Percentiles rank a stretch among this genome's conserved stretches.
Evolutionary conservation across 2,113 vertebrate genomes (phyloP).

Genomic region (Plectropomus leopardus): DNA sequence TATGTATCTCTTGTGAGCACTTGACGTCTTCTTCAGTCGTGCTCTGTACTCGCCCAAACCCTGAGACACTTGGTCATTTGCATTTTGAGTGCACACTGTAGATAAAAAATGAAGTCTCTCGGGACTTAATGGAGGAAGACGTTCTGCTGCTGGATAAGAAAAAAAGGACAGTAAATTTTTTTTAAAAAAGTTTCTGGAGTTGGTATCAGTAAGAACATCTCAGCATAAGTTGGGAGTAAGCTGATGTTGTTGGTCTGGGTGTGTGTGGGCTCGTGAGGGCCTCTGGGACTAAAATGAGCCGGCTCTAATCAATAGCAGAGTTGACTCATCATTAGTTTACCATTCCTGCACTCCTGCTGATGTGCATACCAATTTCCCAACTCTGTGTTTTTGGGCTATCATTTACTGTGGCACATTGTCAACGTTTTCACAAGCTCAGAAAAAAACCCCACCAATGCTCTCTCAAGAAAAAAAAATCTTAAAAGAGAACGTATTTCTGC

Average conservation of each 20-base stretch:
- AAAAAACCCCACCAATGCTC: slow-evolving; percentile 28
- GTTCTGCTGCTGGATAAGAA: slow-evolving; percentile 44
- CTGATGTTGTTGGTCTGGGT: slow-evolving; percentile 9
- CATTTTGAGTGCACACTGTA: slow-evolving; percentile 65
- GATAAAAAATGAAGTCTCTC: slow-evolving; percentile 60
- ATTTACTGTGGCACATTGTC: slow-evolving; percentile 40
- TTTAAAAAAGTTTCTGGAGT: slow-evolving; percentile 35
- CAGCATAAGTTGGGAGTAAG: slow-evolving; percentile 5
- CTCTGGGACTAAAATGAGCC: slow-evolving; percentile 41
- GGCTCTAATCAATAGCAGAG: slow-evolving; percentile 54
- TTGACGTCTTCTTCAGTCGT: neutral
- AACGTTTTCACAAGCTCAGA: slow-evolving; percentile 29
- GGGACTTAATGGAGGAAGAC: slow-evolving; percentile 55
- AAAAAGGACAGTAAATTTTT: slow-evolving; percentile 2
- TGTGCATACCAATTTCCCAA: slow-evolving; percentile 39
- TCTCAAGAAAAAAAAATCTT: slow-evolving; percentile 39
- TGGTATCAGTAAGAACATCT: slow-evolving; percentile 30
- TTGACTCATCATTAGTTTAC: slow-evolving; percentile 53
- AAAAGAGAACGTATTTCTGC: slow-evolving; percentile 31
- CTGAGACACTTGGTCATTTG: slow-evolving; percentile 56
- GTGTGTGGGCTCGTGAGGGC: slow-evolving; percentile 32
- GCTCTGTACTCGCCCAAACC: slow-evolving; percentile 18
- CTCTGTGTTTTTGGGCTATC: slow-evolving; percentile 29
- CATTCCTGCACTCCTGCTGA: slow-evolving; percentile 32
- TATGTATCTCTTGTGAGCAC: slow-evolving; percentile 9